Evolutionary conservation across 2,113 vertebrate species (phyloP).

Genomic region (Dolichotis patagonum): DNA sequence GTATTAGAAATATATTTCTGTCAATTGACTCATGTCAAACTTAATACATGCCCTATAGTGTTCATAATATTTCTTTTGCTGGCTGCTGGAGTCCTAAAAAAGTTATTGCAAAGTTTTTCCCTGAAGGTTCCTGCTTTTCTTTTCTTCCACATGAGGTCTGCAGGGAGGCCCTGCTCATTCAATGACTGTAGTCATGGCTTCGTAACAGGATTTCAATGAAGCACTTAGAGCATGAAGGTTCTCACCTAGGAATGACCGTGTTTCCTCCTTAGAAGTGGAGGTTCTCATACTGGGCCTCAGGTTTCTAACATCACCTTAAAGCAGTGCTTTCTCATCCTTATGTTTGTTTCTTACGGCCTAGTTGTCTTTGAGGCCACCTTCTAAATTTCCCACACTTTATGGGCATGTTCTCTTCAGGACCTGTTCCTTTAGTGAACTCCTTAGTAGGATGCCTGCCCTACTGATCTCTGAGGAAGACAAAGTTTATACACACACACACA

Average conservation of each 20-base stretch:
- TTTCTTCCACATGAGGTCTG: not conserved
- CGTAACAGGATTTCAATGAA: not conserved
- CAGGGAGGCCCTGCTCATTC: not conserved
- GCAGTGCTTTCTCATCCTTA: not conserved
- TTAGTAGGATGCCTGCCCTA: not conserved
- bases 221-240: not conserved
- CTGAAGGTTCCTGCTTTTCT: not conserved
- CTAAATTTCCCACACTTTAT: not conserved
- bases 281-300: not conserved
- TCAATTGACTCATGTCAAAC: not conserved
- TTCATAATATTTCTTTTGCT: not conserved
- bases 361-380: not conserved
- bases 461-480: not conserved
- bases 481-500: not conserved
- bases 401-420: not conserved
- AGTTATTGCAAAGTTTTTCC: not conserved
- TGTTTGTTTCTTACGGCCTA: not conserved
- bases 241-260: not conserved
- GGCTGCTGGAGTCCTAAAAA: not conserved
- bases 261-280: not conserved
- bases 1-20: conserved; percentile 40
- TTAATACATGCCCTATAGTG: not conserved
- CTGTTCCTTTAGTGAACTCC: not conserved
- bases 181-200: not conserved
- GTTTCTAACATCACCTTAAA: not conserved